Conservation (phyloP, 2,888 invertebrate species). For the Lucinisca nassula region DNA sequence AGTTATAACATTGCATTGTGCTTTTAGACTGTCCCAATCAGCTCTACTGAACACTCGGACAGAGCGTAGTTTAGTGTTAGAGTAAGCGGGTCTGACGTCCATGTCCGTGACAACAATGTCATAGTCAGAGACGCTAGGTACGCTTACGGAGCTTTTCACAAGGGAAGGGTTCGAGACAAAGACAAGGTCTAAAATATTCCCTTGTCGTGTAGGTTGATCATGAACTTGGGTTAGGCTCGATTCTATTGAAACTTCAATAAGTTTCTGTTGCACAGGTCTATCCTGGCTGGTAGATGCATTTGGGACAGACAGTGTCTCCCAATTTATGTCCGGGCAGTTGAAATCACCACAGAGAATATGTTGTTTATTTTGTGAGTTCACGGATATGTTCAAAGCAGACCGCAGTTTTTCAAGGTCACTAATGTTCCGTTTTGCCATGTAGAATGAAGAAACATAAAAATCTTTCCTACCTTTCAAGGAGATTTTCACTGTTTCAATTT, state of each 20-base stretch:
- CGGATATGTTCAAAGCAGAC: neutral
- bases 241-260: constrained; percentile 22
- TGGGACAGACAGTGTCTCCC: constrained; percentile 10
- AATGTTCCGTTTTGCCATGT: constrained; percentile 28
- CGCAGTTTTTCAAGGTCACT: neutral
- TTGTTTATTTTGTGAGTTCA: neutral
- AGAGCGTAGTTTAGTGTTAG: neutral
- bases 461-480: constrained; percentile 1
- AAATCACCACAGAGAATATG: constrained; percentile 26
- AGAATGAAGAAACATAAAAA: constrained; percentile 15
- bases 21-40: neutral
- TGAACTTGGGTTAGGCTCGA: constrained; percentile 43
- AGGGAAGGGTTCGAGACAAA: constrained; percentile 54
- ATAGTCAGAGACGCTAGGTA: constrained; percentile 55
- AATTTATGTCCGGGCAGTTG: constrained; percentile 56
- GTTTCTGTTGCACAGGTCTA: constrained; percentile 32
- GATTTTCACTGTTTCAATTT: constrained; percentile 29
- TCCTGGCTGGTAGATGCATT: neutral
- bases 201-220: constrained; percentile 27
- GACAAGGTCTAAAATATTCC: constrained; percentile 35
- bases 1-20: neutral
- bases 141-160: constrained; percentile 49
- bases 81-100: constrained; percentile 16
- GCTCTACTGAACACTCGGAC: neutral
- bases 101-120: constrained; percentile 49